Base-by-base conservation (phyloP, 1,140 invertebrate species). In the Nephila pilipes region DNA sequence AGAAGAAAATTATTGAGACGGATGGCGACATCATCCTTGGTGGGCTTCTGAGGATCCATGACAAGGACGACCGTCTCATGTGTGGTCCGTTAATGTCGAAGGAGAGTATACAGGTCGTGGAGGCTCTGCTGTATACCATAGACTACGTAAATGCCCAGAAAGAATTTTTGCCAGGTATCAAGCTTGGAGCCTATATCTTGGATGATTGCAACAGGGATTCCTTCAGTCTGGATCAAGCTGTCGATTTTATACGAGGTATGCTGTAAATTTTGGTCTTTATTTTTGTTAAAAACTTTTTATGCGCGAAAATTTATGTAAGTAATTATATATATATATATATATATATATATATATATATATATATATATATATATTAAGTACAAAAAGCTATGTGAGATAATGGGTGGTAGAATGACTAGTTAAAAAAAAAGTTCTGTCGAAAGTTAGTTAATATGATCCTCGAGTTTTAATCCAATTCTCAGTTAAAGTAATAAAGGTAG, bases 171-270 rank as follows among this genome's bases (percentile, higher is more conserved):
- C 97, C 97, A 0, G 98, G 98, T 38, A 97, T 98, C 32, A 97
- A 96, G 58, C 95, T 99, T 10, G 98, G 98, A 6, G 98, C 98
- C 1, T 97, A 99, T 95, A 97, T 99, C 38, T 96, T 99, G 85
- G 98, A 99, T 95, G 99, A 99, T 95, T 99, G 99, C 95, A 98
- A 99, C 96, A 98, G 98, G 95, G 98, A 99, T 95, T 99, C 98
- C 1, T 99, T 99, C 95, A 98, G 98, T 6, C 96, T 99, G 55
- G 98, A 99, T 95, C 99, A 99, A 97, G 98, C 98, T 12, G 98
- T 99, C 12, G 98, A 99, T 95, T 99, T 99, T 95, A 99, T 99
- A 93, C 98, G 99, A 97, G 98, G 98, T 99, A 96, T 96, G 18
- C 1, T 0, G 36, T n/a, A 80, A 60, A 22, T 60, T 60, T 60